Evolutionary conservation across 2,113 vertebrate genomes (phyloP).

Genomic region (Gopherus evgoodei): DNA sequence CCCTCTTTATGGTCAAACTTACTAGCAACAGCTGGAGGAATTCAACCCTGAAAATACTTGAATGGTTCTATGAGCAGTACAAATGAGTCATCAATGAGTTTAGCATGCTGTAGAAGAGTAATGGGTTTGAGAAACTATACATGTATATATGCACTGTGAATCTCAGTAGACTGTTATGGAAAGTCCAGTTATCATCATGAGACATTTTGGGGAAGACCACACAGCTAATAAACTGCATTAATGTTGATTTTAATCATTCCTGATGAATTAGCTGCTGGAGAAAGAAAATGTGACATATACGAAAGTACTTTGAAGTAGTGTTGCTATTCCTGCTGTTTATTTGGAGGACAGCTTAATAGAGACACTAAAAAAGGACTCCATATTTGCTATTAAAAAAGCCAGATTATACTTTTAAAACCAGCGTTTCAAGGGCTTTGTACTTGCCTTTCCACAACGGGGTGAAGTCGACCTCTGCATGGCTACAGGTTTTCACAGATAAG

Average conservation of each 20-base stretch:
- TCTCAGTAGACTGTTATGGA: background rate
- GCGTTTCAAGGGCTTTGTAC: background rate
- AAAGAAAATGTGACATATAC: background rate
- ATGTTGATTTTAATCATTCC: constrained; percentile 16
- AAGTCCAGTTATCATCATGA: background rate
- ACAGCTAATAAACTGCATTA: background rate
- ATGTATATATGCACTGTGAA: background rate
- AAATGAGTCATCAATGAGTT: constrained; percentile 11
- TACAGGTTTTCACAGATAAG: background rate
- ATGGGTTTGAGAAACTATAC: background rate
- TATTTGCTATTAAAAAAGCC: background rate
- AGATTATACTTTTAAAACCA: constrained; percentile 1
- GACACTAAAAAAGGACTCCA: constrained; percentile 14
- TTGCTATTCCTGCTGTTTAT: background rate
- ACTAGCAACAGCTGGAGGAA: constrained; percentile 6
- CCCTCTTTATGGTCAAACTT: background rate
- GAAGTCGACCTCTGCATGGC: background rate
- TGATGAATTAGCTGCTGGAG: background rate
- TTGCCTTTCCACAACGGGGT: background rate
- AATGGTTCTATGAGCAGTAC: background rate
- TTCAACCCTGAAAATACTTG: background rate
- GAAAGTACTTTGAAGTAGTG: background rate
- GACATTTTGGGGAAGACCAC: background rate
- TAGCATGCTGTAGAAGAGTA: background rate
- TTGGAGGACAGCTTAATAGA: constrained; percentile 6